A percentile compares a stretch with the other conserved stretches of the same genome.
These are phyloP conservation scores for Eristalinus aeneus DNA, from an alignment of 2,888 invertebrate species.

Conservation along the genomic window DNA sequence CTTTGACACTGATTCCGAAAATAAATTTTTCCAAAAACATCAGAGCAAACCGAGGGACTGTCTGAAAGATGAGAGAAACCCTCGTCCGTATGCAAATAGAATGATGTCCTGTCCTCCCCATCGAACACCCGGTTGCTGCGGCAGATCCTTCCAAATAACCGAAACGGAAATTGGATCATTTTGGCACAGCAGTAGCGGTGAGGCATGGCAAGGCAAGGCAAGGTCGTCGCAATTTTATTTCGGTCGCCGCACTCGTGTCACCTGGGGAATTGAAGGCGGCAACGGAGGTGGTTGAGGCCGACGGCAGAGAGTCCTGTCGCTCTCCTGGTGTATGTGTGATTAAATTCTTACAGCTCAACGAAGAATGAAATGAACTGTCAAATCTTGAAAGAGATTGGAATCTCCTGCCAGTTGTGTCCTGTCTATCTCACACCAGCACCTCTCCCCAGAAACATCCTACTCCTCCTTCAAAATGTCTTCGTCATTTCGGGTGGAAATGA, in stretches of 20 bases:
- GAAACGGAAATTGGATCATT: conserved; percentile 68
- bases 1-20: conserved; percentile 55
- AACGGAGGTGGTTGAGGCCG: conserved; percentile 6
- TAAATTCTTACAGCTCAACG: conserved; percentile 71
- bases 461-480: not conserved
- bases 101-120: conserved; percentile 17
- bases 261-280: conserved; percentile 46
- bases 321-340: conserved; percentile 60
- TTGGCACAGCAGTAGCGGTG: conserved; percentile 33
- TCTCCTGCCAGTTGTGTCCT: conserved; percentile 56
- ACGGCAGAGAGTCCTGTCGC: conserved; percentile 21
- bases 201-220: conserved; percentile 20
- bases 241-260: conserved; percentile 52
- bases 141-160: conserved; percentile 43
- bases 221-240: conserved; percentile 34
- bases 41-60: not conserved
- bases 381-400: conserved; percentile 70
- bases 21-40: conserved; percentile 6
- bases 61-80: conserved; percentile 12
- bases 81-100: conserved; percentile 55
- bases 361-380: conserved; percentile 71
- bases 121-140: not conserved
- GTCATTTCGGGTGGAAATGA: conserved; percentile 24
- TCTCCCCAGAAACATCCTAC: no score
- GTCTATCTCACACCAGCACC: conserved; percentile 20